Evolutionary conservation across 2,113 vertebrate genomes (phyloP).

Genomic region (Macquaria australasica): DNA sequence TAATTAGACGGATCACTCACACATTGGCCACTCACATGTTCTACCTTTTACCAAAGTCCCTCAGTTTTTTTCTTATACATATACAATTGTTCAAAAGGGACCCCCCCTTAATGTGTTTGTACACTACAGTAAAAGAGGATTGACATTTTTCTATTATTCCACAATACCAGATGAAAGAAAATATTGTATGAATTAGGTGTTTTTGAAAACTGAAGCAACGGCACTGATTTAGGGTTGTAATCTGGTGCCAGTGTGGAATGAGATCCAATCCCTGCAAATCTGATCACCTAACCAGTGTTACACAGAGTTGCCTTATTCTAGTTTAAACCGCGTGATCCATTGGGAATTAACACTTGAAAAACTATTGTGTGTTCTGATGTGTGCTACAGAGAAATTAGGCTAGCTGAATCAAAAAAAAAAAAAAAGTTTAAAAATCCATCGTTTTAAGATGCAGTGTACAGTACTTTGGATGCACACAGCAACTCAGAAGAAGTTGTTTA

Average conservation of each 20-base stretch:
- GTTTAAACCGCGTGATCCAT: slow-evolving; percentile 8
- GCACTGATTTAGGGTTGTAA: slow-evolving; percentile 30
- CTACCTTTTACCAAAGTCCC: slow-evolving; percentile 37
- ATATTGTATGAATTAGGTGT: background rate
- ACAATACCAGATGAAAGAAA: slow-evolving; percentile 22
- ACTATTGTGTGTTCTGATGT: background rate
- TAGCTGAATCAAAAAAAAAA: background rate
- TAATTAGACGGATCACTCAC: slow-evolving; percentile 67
- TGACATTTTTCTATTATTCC: slow-evolving; percentile 38
- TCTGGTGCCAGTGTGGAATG: slow-evolving; percentile 50
- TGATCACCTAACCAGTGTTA: slow-evolving; percentile 41
- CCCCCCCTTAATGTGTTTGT: background rate
- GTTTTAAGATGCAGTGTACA: slow-evolving; percentile 11
- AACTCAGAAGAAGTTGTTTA: slow-evolving; percentile 25
- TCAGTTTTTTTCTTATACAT: background rate
- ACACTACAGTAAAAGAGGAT: slow-evolving; percentile 7
- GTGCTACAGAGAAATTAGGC: slow-evolving; percentile 13
- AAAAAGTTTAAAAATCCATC: background rate
- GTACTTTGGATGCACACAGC: background rate
- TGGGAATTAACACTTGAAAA: slow-evolving; percentile 29
- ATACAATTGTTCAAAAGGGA: slow-evolving; percentile 8
- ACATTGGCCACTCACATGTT: slow-evolving; percentile 58
- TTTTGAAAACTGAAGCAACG: slow-evolving; percentile 30
- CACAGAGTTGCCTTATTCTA: slow-evolving; percentile 41
- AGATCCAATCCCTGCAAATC: slow-evolving; percentile 61